Evolutionary conservation across 2,797 vertebrate species (phyloP), one percentile per base, ranked within the genome.

Genomic region (Atherinosoma microstoma): DNA sequence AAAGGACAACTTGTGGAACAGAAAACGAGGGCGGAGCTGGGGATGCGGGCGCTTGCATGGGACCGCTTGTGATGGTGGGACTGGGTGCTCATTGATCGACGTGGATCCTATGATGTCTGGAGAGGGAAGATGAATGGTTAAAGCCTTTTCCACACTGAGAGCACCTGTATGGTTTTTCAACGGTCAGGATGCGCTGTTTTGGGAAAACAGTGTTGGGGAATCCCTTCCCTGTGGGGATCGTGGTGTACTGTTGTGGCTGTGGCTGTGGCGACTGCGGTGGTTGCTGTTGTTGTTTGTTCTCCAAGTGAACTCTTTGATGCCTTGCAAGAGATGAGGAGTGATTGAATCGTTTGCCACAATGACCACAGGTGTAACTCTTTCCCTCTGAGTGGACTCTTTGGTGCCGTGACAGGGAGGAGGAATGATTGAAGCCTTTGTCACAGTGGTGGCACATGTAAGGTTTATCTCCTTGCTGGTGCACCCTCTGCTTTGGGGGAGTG

Each of bases 401-500:
- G 91, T 96, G 95, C 58, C 95, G 91, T 15, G 95, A 95, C 75
- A 96, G 87, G 42, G 95, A 95, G 8, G 95, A 95, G 61, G 95
- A 96, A 85, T 96, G 95, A 92, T 95, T 95, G 90, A 95, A 96
- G 83, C 94, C 94, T 87, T 96, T 96, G 29, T 94, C 94, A 64
- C 95, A 96, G 84, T 95, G 94, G 86, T 93, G 92, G 89, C 95
- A 96, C 92, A 94, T 95, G 84, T 96, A 96, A 79, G 94, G 94
- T 91, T 95, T 96, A 61, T 94, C 94, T 45, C 95, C 94, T 34
- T 94, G 89, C 61, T 94, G 83, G 70, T 92, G 94, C 60, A 94
- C 91, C 65, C 91, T 84, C 62, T 93, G 93, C 83, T 95, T 95
- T 0, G 93, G 86, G 1, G 94, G 85, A 34, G 88, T 78, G 79